Percentiles rank a stretch among this genome's conserved stretches.
Conservation (phyloP, 2,888 invertebrate genomes). For the Drosophila aldrichi region DNA sequence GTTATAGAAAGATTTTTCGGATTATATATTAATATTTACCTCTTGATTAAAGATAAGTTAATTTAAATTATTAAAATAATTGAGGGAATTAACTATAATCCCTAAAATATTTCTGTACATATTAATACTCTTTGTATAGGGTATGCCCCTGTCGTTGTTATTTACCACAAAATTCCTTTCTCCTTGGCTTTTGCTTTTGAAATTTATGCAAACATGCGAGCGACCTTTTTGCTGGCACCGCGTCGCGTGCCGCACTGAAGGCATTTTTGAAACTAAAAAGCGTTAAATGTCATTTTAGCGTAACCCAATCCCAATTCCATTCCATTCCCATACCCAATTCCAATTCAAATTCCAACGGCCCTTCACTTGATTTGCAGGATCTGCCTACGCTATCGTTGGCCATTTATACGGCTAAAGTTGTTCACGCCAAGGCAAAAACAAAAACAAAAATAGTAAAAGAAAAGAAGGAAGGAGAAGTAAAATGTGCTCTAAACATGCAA, state of each 20-base stretch:
- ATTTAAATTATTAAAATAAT: no score
- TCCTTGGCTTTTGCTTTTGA: slow-evolving; percentile 19
- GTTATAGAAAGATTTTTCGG: no score
- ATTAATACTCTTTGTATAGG: not conserved
- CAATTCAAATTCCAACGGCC: slow-evolving; percentile 10
- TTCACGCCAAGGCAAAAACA: slow-evolving; percentile 66
- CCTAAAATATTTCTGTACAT: not conserved
- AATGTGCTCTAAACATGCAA: slow-evolving; percentile 75
- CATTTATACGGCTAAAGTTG: slow-evolving; percentile 73
- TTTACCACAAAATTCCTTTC: not conserved
- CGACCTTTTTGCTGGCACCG: slow-evolving; percentile 56
- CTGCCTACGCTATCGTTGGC: slow-evolving; percentile 53
- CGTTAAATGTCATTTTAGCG: slow-evolving; percentile 80
- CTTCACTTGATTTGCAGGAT: slow-evolving; percentile 20
- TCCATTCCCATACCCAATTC: slow-evolving; percentile 3
- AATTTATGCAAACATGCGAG: slow-evolving; percentile 66
- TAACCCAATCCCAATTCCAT: slow-evolving; percentile 58
- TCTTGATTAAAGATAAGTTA: no score
- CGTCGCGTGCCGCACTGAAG: slow-evolving; percentile 67
- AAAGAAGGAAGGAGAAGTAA: slow-evolving; percentile 22
- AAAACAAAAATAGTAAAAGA: not conserved
- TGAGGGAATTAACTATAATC: no score
- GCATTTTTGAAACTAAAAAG: slow-evolving; percentile 77
- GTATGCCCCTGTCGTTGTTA: not conserved
- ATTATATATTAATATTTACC: no score